Base-by-base conservation (phyloP, 2,888 invertebrate genomes). In the Limenitis arthemis region DNA sequence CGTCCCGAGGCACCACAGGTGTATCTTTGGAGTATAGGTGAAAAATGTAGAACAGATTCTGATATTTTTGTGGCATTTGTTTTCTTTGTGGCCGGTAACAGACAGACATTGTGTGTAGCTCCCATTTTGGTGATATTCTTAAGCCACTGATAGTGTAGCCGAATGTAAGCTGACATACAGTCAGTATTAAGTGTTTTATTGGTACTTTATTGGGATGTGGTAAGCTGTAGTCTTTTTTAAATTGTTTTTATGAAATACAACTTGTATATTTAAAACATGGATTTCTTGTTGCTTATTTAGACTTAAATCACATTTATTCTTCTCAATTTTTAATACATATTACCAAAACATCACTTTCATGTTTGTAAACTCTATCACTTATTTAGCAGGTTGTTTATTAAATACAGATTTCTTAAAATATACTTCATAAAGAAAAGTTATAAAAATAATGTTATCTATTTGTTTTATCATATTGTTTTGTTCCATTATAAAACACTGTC, bases 31-130 rank as follows among this genome's bases (percentile, higher is more conserved):
- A 73, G 73, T 73, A 67, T 73, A 73, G 71, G 74, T 71, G 65
- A 72, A 72, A 75, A 72, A 73, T 73, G 73, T 79, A 75, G 77
- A 77, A 80, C 75, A 75, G 74, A 74, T 79, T 78, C 79, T 77
- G 71, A 74, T 82, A 76, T 72, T 78, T 76, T 81, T 78, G 79
- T 83, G 85, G 81, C 76, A 76, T 82, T 81, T 73, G 78, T 82
- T 82, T 79, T 80, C 83, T 82, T 84, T 82, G 79, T 84, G 81
- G 79, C 82, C 82, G 77, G 75, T 79, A 69, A 67, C 73, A 53
- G 50, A 58, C 48, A 50, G 56, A 54, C 58, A 59, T 36, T 46
- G 51, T 51, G 47, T 42, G 70, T 69, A 68, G 68, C 70, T 71
- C 71, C 69, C 69, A 66, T 75, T 68, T 70, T 69, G 73, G 78